Evolutionary conservation across 1,140 invertebrate species (phyloP).

Genomic region (Pachypsylla venusta): DNA sequence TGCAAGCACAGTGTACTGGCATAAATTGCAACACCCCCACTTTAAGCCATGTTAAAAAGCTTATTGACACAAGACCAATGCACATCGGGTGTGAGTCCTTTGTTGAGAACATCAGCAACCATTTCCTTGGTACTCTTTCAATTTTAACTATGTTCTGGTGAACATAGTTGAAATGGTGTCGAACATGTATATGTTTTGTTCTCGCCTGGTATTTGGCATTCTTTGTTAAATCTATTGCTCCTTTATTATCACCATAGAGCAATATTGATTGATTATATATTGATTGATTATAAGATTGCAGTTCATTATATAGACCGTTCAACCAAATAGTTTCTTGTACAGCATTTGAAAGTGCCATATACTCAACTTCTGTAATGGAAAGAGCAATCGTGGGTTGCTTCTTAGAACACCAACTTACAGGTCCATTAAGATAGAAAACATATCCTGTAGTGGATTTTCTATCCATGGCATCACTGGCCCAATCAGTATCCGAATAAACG

Average conservation of each 20-base stretch:
- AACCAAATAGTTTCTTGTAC: slow-evolving; percentile 20
- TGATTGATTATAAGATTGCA: not conserved
- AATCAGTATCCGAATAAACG: slow-evolving; percentile 30
- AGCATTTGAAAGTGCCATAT: slow-evolving; percentile 24
- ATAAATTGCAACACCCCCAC: too few relatives aligned
- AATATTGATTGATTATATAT: slow-evolving; percentile 16
- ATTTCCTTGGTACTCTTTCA: not conserved
- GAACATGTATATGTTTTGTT: slow-evolving; percentile 29
- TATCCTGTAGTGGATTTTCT: slow-evolving; percentile 26
- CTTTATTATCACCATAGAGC: slow-evolving; percentile 24
- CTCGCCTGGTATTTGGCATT: slow-evolving; percentile 24
- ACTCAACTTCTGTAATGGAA: slow-evolving; percentile 26
- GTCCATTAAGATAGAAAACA: slow-evolving; percentile 19
- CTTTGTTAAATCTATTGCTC: slow-evolving; percentile 23
- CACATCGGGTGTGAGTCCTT: too few relatives aligned
- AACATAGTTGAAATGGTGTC: slow-evolving; percentile 23
- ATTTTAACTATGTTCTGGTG: not conserved
- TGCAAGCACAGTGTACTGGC: too few relatives aligned
- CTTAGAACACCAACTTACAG: slow-evolving; percentile 22
- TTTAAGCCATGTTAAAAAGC: too few relatives aligned
- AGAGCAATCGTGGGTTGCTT: slow-evolving; percentile 24
- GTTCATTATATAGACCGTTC: slow-evolving; percentile 15
- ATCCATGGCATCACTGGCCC: slow-evolving; percentile 25
- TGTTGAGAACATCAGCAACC: not conserved
- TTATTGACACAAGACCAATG: too few relatives aligned